These are phyloP conservation scores for Gadopsis bispinosus DNA, from an alignment of 2,797 vertebrate genomes.

Conservation along the genomic window DNA sequence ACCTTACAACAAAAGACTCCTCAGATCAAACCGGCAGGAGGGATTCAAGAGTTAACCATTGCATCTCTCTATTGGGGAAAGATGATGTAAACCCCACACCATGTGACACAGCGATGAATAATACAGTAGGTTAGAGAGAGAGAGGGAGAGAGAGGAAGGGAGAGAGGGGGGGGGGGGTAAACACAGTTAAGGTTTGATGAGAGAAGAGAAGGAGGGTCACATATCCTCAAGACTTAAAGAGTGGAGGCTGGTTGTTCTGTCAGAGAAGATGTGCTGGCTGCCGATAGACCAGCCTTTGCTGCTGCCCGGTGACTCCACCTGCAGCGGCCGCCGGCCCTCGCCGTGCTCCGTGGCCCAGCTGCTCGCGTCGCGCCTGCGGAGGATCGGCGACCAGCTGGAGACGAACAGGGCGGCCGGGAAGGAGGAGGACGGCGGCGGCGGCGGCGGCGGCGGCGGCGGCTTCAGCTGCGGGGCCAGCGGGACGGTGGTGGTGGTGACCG, in stretches of 20 bases:
- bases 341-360: slow-evolving; percentile 84
- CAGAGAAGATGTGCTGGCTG: slow-evolving; percentile 89
- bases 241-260: slow-evolving; percentile 19
- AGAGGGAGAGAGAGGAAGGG: slow-evolving; percentile 36
- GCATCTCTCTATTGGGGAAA: slow-evolving; percentile 88
- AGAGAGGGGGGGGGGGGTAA: slow-evolving; percentile 70
- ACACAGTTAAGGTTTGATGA: slow-evolving; percentile 74
- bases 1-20: slow-evolving; percentile 67
- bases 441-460: slow-evolving; percentile 24
- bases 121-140: slow-evolving; percentile 76
- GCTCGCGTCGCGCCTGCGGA: slow-evolving; percentile 89
- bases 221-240: slow-evolving; percentile 48
- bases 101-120: slow-evolving; percentile 95
- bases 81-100: slow-evolving; percentile 95
- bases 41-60: slow-evolving; percentile 87
- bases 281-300: slow-evolving; percentile 87
- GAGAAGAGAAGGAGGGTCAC: slow-evolving; percentile 70
- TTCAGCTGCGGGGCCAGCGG: slow-evolving; percentile 66
- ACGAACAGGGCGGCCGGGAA: slow-evolving; percentile 74
- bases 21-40: slow-evolving; percentile 62
- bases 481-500: slow-evolving; percentile 4
- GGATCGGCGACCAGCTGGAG: slow-evolving; percentile 93
- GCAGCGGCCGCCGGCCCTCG: slow-evolving; percentile 74
- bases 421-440: slow-evolving; percentile 17
- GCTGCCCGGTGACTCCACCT: slow-evolving; percentile 84